Conservation (phyloP, 1,140 invertebrate species). For the Drosophila burlai region DNA sequence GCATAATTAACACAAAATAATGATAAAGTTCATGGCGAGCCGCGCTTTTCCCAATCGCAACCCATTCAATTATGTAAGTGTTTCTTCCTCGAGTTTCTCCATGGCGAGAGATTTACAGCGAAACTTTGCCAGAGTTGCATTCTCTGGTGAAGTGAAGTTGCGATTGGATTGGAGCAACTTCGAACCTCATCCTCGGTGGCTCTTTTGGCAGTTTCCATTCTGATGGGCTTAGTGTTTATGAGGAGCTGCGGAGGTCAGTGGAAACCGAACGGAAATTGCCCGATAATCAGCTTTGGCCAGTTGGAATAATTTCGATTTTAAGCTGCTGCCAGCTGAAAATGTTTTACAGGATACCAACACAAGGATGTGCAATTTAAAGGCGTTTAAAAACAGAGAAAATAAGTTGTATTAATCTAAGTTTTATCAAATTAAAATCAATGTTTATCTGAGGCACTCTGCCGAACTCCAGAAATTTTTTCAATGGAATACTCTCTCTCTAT, state of each 20-base stretch:
- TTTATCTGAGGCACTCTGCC: background rate
- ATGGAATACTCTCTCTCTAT: background rate
- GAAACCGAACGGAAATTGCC: slow-evolving; percentile 57
- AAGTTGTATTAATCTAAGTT: background rate
- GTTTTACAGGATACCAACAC: background rate
- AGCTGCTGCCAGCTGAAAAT: background rate
- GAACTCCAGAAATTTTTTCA: too few species aligned
- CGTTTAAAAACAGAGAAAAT: background rate
- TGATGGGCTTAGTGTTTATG: slow-evolving; percentile 14
- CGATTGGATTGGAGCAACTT: slow-evolving; percentile 56
- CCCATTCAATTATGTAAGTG: slow-evolving; percentile 59
- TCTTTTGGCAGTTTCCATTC: slow-evolving; percentile 34
- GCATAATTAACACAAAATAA: slow-evolving; percentile 83
- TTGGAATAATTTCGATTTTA: slow-evolving; percentile 25
- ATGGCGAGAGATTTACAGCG: slow-evolving; percentile 88
- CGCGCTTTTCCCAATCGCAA: slow-evolving; percentile 62
- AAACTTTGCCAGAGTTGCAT: slow-evolving; percentile 98
- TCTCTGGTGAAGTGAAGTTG: slow-evolving; percentile 96
- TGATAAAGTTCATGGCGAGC: slow-evolving; percentile 74
- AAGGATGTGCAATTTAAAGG: background rate
- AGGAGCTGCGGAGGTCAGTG: background rate
- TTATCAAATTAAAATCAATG: background rate
- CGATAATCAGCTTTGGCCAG: slow-evolving; percentile 63
- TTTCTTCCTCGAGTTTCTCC: slow-evolving; percentile 93
- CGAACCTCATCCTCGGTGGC: slow-evolving; percentile 23